Conservation (phyloP, 2,888 invertebrate species). For the Cyaniris semiargus region DNA sequence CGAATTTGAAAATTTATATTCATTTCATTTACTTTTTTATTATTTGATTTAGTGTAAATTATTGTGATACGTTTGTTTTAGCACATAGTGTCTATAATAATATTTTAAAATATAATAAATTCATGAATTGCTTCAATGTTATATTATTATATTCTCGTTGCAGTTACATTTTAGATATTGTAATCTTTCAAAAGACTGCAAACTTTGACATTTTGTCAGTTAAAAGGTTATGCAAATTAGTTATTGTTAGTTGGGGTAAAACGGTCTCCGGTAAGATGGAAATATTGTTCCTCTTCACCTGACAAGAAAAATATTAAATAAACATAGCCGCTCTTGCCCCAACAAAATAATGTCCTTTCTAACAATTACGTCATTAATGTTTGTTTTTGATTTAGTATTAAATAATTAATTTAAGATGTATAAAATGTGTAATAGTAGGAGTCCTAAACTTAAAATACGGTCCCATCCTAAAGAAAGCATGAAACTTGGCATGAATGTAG, state of each 20-base stretch:
- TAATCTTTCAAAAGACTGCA: neutral
- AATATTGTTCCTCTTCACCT: neutral
- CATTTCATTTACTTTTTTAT: neutral
- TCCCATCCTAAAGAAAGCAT: too few species aligned
- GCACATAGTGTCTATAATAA: slow-evolving; percentile 16
- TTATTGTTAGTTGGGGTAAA: neutral
- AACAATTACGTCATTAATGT: neutral
- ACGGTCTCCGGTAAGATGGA: neutral
- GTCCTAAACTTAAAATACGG: too few species aligned
- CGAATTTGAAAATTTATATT: neutral
- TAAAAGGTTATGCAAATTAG: neutral
- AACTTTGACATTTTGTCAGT: neutral
- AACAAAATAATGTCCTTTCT: neutral
- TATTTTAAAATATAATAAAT: slow-evolving; percentile 4
- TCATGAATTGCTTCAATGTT: slow-evolving; percentile 9
- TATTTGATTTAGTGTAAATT: slow-evolving; percentile 29
- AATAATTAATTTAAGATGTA: slow-evolving; percentile 15
- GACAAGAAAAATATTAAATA: neutral
- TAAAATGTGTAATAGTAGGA: slow-evolving; percentile 16
- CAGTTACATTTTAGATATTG: neutral
- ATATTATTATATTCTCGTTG: neutral
- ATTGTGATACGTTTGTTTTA: slow-evolving; percentile 30
- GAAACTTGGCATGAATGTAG: too few species aligned
- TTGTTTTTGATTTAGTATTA: neutral
- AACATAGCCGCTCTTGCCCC: neutral